A percentile compares a stretch with the other conserved stretches of the same genome.
phyloP scores from a whole-genome alignment of 2,797 vertebrate genomes.

The Morelia viridis region DNA sequence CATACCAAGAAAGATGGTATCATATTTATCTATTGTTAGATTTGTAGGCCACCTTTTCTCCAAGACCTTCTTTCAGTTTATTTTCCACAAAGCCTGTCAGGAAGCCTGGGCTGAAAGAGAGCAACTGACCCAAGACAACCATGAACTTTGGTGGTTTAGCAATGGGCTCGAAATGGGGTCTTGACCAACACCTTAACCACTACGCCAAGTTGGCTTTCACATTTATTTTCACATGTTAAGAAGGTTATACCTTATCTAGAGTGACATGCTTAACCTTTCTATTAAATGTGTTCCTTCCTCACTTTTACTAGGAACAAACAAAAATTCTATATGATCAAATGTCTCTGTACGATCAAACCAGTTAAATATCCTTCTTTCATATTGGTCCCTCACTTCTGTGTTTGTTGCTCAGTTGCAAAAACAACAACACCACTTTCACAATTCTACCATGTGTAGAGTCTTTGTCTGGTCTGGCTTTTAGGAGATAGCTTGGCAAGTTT shows the following conservation, averaged over 20 bases:
- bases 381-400: neutral
- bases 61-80: neutral
- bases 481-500: neutral
- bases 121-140: neutral
- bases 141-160: neutral
- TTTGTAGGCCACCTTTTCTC: neutral
- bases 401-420: neutral
- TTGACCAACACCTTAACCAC: neutral
- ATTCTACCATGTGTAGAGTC: neutral
- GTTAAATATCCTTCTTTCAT: neutral
- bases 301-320: neutral
- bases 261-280: neutral
- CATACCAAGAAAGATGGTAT: neutral
- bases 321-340: neutral
- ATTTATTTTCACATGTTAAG: neutral
- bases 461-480: neutral
- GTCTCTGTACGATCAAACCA: too few relatives aligned
- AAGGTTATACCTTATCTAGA: neutral
- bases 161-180: neutral
- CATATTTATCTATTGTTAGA: neutral
- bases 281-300: neutral
- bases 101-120: neutral
- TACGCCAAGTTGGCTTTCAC: neutral
- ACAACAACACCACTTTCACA: neutral
- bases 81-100: neutral